phyloP scores from a whole-genome alignment of 1,140 invertebrate species.

The Ericerus pela region DNA sequence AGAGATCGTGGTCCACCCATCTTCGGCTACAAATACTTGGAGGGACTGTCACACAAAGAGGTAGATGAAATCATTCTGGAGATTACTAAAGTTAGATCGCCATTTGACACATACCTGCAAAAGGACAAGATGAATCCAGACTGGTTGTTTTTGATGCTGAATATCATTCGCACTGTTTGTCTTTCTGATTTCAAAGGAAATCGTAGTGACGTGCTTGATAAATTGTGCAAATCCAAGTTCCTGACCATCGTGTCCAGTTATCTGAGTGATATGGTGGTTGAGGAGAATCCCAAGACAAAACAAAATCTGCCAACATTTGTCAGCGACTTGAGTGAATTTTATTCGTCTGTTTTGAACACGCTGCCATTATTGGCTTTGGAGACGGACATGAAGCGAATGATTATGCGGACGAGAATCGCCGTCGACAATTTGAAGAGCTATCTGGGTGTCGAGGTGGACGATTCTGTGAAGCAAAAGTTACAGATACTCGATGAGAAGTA shows the following conservation, averaged over 20 bases:
- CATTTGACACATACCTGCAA: conserved; percentile 5
- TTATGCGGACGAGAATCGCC: conserved; percentile 10
- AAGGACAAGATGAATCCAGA: conserved; percentile 15
- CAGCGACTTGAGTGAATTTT: conserved; percentile 11
- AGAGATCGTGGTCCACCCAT: too few relatives aligned
- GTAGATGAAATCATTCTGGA: conserved; percentile 10
- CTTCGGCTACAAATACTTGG: conserved; percentile 13
- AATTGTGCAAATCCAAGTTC: conserved; percentile 2
- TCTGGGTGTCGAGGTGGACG: conserved; percentile 14
- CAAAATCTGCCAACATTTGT: conserved; percentile 14
- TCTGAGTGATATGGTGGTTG: background rate
- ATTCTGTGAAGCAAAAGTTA: background rate
- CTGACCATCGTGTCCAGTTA: conserved; percentile 12
- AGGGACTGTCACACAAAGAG: conserved; percentile 14
- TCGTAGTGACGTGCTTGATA: conserved; percentile 7
- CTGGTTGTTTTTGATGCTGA: conserved; percentile 16
- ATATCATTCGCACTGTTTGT: conserved; percentile 12
- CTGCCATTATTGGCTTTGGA: conserved; percentile 15
- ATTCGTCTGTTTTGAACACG: conserved; percentile 7
- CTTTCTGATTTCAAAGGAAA: conserved; percentile 7
- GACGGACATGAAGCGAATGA: conserved; percentile 12
- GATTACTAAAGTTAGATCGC: conserved; percentile 2
- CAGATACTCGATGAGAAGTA: conserved; percentile 13
- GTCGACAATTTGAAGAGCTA: conserved; percentile 10
- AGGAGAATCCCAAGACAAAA: conserved; percentile 5